Evolutionary conservation across 2,797 vertebrate species (phyloP).

Genomic region (Dicrostonyx torquatus): DNA sequence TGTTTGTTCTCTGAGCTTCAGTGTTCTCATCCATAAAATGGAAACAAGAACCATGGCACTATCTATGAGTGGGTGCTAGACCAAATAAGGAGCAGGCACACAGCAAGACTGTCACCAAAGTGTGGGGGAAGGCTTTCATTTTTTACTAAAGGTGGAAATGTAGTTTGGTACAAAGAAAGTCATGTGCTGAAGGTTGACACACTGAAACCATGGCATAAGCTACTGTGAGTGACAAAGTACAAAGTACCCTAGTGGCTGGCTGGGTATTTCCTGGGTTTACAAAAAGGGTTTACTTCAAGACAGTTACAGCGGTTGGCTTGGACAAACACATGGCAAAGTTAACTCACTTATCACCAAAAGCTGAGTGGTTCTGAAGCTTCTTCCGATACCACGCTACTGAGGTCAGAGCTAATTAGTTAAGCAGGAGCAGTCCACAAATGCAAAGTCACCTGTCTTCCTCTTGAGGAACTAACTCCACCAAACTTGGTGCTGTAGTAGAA

Average conservation of each 20-base stretch:
- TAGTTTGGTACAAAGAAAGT: not conserved
- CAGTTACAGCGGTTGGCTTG: not conserved
- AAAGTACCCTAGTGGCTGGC: not conserved
- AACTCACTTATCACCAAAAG: not conserved
- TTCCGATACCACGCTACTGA: not conserved
- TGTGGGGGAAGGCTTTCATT: not conserved
- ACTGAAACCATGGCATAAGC: not conserved
- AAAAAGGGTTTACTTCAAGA: not conserved
- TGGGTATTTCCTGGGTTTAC: not conserved
- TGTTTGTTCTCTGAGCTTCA: not conserved
- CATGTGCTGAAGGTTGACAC: not conserved
- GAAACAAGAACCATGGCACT: not conserved
- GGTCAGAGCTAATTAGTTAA: not conserved
- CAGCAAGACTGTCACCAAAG: not conserved
- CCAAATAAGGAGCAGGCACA: not conserved
- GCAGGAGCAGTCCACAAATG: not conserved
- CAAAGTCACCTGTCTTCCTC: not conserved
- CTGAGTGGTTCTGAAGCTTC: not conserved
- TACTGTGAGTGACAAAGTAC: not conserved
- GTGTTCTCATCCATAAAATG: slow-evolving; percentile 1
- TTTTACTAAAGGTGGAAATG: not conserved
- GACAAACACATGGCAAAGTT: not conserved
- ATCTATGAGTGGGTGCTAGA: not conserved
- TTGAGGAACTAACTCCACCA: not conserved
- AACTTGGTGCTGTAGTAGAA: not conserved